Base-by-base conservation (phyloP, 2,113 vertebrate species). In the Rana temporaria region DNA sequence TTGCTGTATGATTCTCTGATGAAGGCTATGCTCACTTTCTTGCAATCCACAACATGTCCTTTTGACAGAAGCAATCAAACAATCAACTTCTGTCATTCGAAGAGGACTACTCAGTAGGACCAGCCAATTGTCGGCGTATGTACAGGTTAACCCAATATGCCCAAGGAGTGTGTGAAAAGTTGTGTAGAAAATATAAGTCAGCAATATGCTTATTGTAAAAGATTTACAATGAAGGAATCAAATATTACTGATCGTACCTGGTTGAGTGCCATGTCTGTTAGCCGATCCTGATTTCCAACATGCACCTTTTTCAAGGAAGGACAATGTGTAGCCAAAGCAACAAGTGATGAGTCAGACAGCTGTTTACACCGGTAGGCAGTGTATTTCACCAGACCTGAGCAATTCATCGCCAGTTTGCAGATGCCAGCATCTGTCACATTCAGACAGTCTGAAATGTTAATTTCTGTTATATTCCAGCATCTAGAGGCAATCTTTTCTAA, bases 351-450 rank as follows among this genome's bases (percentile, higher is more conserved):
- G 87, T 99, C 98, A 52, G 97, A 97, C 48, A 99, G 95, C 87
- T 99, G 98, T 75, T 99, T 99, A 91, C 98, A 99, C 34, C 98
- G 94, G 84, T 98, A 98, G 0, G 96, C 98, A 4, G 96, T 98
- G 76, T 98, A 99, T 81, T 96, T 95, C 78, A 97, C 92, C 69
- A 99, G 94, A 67, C 97, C 96, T 16, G 96, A 94, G 88, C 97
- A 98, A 86, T 96, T 96, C 66, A 95, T 94, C 4, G 96, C 97
- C 91, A 99, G 86, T 30, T 96, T 89, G 88, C 94, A 94, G 32
- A 99, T 95, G 6, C 98, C 98, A 4, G 91, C 93, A 88, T 99
- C 97, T 79, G 97, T 96, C 24, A 99, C 93, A 75, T 95, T 97
- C 75, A 97, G 95, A 86, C 98, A 99, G 88, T 99, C 98, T 1